Evolutionary conservation across 2,113 vertebrate genomes (phyloP).

Genomic region (Cyphomyrus discorhynchus): DNA sequence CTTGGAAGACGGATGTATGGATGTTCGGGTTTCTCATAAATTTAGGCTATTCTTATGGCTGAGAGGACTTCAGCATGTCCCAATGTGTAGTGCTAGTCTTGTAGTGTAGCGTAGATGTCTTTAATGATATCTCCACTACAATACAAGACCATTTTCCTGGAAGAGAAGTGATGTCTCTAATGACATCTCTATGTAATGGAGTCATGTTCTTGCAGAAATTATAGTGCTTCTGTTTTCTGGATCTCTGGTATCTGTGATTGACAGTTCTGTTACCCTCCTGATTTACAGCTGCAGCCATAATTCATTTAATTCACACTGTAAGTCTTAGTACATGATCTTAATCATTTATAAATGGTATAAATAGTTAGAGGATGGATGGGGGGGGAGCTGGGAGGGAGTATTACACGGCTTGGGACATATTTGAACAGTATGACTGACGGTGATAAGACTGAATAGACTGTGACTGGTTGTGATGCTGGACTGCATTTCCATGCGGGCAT

Average conservation of each 20-base stretch:
- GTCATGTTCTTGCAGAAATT: neutral
- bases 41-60: neutral
- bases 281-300: neutral
- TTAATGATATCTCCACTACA: too few relatives aligned
- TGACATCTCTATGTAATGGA: neutral
- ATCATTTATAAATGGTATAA: neutral
- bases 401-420: neutral
- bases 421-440: neutral
- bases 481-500: neutral
- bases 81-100: neutral
- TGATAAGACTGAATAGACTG: neutral
- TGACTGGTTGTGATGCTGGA: neutral
- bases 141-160: too few relatives aligned
- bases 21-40: neutral
- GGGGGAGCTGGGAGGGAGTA: neutral
- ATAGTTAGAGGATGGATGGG: neutral
- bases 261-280: neutral
- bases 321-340: neutral
- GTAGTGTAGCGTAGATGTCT: too few relatives aligned
- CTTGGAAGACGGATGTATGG: neutral
- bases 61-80: neutral
- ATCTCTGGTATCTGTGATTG: neutral
- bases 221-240: neutral
- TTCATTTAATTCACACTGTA: neutral
- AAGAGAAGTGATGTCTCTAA: neutral